These are phyloP conservation scores for Ladona fulva DNA, from an alignment of 1,140 invertebrate genomes.

Conservation along the genomic window DNA sequence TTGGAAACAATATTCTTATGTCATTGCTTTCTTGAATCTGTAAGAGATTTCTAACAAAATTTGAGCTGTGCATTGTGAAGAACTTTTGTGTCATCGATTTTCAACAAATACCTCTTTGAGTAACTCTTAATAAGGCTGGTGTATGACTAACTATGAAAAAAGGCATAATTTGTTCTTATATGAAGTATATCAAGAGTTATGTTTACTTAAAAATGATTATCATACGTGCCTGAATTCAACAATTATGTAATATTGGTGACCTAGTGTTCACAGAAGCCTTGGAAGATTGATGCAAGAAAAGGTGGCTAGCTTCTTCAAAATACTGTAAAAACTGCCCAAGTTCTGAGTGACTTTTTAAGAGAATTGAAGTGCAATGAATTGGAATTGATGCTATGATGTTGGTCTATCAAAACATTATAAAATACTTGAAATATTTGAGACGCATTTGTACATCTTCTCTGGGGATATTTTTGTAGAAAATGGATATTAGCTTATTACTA, in stretches of 20 bases:
- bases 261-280: not conserved
- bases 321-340: not conserved
- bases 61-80: conserved; percentile 8
- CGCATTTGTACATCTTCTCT: conserved; percentile 9
- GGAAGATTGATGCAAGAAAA: not conserved
- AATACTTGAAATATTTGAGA: conserved; percentile 3
- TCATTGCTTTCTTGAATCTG: conserved; percentile 6
- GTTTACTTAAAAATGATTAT: not conserved
- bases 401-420: not conserved
- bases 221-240: not conserved
- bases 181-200: not conserved
- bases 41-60: not conserved
- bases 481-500: not conserved
- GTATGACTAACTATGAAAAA: not conserved
- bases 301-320: not conserved
- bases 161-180: not conserved
- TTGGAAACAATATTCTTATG: not conserved
- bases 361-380: not conserved
- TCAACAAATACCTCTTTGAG: conserved; percentile 3
- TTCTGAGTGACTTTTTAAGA: not conserved
- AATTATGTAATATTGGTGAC: conserved; percentile 10
- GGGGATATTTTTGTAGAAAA: conserved; percentile 10
- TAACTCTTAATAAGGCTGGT: not conserved
- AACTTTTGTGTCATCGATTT: not conserved
- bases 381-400: not conserved